Conservation (phyloP, 2,888 invertebrate species). For the Epirrita christyi region DNA sequence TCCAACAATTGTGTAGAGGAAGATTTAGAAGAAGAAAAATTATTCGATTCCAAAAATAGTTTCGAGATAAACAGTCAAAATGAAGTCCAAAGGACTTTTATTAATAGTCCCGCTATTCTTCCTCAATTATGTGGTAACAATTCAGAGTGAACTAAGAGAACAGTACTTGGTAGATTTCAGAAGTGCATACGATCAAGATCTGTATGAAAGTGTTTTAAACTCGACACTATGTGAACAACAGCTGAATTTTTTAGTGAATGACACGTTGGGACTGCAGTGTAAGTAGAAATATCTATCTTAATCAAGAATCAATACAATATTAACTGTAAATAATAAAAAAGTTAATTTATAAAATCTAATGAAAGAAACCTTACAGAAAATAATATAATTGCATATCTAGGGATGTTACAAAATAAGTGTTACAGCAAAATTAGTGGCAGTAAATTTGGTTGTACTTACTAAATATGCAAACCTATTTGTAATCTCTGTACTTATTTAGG, state of each 20-base stretch:
- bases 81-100: constrained; percentile 24
- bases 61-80: constrained; percentile 5
- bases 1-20: no score
- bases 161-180: constrained; percentile 26
- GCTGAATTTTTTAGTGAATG: constrained; percentile 40
- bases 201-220: constrained; percentile 57
- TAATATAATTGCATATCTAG: no score
- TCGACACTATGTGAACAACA: constrained; percentile 48
- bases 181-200: constrained; percentile 51
- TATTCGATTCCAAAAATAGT: not conserved
- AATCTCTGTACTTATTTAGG: no score
- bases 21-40: no score
- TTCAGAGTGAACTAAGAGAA: constrained; percentile 5
- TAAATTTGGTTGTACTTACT: no score
- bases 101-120: constrained; percentile 10
- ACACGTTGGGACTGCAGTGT: constrained; percentile 44
- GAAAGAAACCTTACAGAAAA: no score
- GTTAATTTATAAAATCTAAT: no score
- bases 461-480: no score
- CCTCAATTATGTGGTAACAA: not conserved
- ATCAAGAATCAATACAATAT: no score
- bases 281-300: constrained; percentile 46
- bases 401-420: no score
- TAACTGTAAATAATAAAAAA: no score
- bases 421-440: no score